Evolutionary conservation across 2,888 invertebrate genomes (phyloP).

Genomic region (Tanytarsus gracilentus): DNA sequence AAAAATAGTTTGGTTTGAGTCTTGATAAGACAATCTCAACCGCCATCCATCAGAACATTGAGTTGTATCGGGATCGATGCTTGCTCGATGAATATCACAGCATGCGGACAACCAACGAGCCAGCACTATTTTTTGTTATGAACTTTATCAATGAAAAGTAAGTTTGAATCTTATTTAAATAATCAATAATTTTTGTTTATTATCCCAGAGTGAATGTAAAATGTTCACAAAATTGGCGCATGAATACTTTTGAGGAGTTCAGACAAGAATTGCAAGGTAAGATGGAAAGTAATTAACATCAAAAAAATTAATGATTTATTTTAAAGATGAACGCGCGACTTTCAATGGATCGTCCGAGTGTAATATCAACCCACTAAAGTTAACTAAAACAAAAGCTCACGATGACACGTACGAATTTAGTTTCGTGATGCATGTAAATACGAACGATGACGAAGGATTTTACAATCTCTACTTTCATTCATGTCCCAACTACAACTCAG

Average conservation of each 20-base stretch:
- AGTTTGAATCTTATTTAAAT: constrained; percentile 33
- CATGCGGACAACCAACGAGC: constrained; percentile 43
- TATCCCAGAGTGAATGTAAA: constrained; percentile 36
- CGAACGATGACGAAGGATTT: constrained; percentile 73
- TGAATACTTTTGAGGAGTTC: constrained; percentile 32
- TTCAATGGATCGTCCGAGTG: constrained; percentile 19
- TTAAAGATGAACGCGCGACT: not conserved
- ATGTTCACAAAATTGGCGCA: constrained; percentile 40
- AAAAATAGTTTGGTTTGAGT: constrained; percentile 86
- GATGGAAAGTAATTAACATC: not conserved
- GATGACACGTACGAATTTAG: constrained; percentile 19
- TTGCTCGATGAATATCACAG: constrained; percentile 52
- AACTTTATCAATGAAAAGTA: constrained; percentile 62
- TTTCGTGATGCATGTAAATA: constrained; percentile 67
- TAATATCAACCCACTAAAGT: not conserved
- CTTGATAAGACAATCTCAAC: constrained; percentile 78
- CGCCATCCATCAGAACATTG: constrained; percentile 78
- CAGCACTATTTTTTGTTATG: constrained; percentile 66
- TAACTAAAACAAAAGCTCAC: not conserved
- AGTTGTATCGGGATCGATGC: constrained; percentile 70
- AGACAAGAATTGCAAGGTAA: not conserved
- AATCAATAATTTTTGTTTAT: not conserved
- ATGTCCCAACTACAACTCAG: constrained; percentile 61
- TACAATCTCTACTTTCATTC: constrained; percentile 94
- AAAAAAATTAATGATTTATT: not conserved